Percentiles rank a stretch among this genome's conserved stretches.
Conservation (phyloP, 2,797 vertebrate genomes). For the Eleutherodactylus coqui region DNA sequence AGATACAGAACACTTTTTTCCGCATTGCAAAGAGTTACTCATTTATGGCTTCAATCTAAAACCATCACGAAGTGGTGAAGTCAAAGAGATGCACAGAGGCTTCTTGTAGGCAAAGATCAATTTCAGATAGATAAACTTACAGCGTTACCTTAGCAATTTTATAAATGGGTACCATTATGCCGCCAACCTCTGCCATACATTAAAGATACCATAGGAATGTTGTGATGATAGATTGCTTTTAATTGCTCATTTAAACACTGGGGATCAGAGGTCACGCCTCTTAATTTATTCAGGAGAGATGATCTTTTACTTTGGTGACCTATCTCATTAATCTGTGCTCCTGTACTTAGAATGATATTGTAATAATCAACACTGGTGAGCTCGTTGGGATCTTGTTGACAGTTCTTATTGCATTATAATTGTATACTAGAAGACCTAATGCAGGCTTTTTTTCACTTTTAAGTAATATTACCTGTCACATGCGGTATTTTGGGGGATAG, state of each 20-base stretch:
- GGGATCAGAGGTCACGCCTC: conserved; percentile 17
- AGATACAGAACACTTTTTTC: neutral
- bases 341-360: conserved; percentile 22
- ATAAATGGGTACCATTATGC: neutral
- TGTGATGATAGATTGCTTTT: conserved; percentile 31
- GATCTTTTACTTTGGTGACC: conserved; percentile 20
- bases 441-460: neutral
- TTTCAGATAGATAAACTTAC: neutral
- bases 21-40: neutral
- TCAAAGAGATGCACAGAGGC: neutral
- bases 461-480: neutral
- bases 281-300: conserved; percentile 44
- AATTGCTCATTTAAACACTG: conserved; percentile 37
- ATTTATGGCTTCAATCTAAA: neutral
- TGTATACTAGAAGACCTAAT: neutral
- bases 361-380: conserved; percentile 4
- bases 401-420: neutral
- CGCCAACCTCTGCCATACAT: neutral
- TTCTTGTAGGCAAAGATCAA: neutral
- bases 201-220: conserved; percentile 8
- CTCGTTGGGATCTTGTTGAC: conserved; percentile 5
- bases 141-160: neutral
- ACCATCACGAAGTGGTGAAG: neutral
- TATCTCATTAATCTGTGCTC: conserved; percentile 37
- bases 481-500: neutral